Base-by-base conservation (phyloP, 2,888 invertebrate species). In the Drosophila greeni region DNA sequence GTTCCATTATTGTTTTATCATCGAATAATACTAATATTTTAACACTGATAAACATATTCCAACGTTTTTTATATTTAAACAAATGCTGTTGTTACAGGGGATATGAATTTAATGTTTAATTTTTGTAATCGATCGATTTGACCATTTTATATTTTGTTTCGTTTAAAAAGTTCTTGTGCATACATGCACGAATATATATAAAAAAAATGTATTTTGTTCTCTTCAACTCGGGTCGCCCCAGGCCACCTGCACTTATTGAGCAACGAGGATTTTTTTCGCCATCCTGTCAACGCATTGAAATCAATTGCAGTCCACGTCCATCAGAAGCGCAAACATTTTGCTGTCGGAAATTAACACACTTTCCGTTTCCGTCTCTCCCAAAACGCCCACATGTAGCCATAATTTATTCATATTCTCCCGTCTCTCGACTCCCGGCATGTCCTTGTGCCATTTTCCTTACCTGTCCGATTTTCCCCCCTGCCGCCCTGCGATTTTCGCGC, bases 341-440 rank as follows among this genome's bases (percentile, higher is more conserved):
- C 72, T 77, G 75, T 80, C 81, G 81, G 81, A 81, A 84, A 81
- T 81, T 81, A 81, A 84, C 81, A 81, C 84, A 80, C 77, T 84
- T 81, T 81, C 81, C 84, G 81, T 77, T 81, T 81, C 83, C 84
- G 77, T 61, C 48, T 14, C 24, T 31, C 43, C 56, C 61, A 60
- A 43, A 54, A 59, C 51, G 43, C 51, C 42, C 45, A 66, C 47
- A 69, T 36, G 42, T 16, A 61, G 39, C 34, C 61, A 70, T 83
- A 83, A 78, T 83, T 82, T 78, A 78, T 78, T 78, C 77, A 78
- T 83, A 73, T 70, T 66, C 56, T 31, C 23, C 56, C 16, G 56
- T 8, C 20, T 23, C 49, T 11, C 53, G 42, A 31, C 37, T 47
- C 51, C 14, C 24, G 23, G 31, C 57, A 62, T 59, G 72, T 72